These are phyloP conservation scores for Cheiracanthium punctorium DNA, from an alignment of 2,888 invertebrate species.

Conservation along the genomic window DNA sequence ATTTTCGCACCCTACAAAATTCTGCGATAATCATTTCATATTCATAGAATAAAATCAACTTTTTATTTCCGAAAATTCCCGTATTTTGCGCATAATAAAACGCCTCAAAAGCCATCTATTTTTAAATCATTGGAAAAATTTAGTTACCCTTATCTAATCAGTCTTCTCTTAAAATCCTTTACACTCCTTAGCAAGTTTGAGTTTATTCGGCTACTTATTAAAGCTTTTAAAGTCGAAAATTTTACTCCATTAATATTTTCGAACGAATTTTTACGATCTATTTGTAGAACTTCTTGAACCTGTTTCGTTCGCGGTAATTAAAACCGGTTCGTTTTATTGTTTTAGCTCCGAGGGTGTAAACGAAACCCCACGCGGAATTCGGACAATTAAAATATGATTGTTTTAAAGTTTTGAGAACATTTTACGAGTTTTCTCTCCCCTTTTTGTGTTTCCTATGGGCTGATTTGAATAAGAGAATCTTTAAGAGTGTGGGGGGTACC, in stretches of 20 bases:
- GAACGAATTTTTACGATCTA: constrained; percentile 55
- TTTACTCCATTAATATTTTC: constrained; percentile 35
- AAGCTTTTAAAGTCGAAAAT: constrained; percentile 29
- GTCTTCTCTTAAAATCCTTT: not conserved
- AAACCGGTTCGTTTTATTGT: constrained; percentile 48
- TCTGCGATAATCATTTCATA: not conserved
- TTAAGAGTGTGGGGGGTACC: not conserved
- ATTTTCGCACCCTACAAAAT: not conserved
- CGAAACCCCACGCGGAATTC: constrained; percentile 17
- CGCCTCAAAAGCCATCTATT: not conserved
- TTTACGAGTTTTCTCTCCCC: constrained; percentile 6
- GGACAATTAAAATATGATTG: constrained; percentile 32
- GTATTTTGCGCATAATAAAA: not conserved
- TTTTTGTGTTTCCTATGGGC: not conserved
- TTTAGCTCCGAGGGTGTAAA: constrained; percentile 39
- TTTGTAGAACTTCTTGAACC: constrained; percentile 59
- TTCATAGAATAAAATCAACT: not conserved
- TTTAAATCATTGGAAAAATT: not conserved
- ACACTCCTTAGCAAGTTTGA: not conserved
- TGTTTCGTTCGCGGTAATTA: constrained; percentile 44
- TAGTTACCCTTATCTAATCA: constrained; percentile 6
- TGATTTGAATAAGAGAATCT: not conserved
- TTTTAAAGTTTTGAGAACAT: constrained; percentile 35
- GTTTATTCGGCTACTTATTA: constrained; percentile 15
- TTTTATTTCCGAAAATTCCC: not conserved